A percentile compares a stretch with the other conserved stretches of the same genome.
phyloP scores from a whole-genome alignment of 2,888 invertebrate genomes.

The Aleiodes testaceus region DNA sequence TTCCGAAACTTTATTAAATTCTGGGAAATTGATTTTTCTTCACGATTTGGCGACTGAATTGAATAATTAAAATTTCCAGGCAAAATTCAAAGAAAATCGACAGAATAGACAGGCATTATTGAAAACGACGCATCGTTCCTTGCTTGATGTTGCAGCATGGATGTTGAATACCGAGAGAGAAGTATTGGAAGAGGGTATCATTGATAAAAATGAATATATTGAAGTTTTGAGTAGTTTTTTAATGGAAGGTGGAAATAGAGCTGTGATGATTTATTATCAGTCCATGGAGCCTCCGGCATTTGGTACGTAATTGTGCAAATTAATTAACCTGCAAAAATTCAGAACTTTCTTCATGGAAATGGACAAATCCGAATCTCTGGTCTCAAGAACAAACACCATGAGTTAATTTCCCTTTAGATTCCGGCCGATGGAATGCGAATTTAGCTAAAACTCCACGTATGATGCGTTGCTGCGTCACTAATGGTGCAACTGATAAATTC shows the following conservation, averaged over 20 bases:
- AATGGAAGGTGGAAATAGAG: slow-evolving; percentile 77
- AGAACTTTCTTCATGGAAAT: no score
- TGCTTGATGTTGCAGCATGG: slow-evolving; percentile 80
- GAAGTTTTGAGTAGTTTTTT: slow-evolving; percentile 79
- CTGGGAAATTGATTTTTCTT: no score
- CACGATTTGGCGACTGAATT: neutral
- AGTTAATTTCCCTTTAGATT: slow-evolving; percentile 73
- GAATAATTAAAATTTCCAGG: slow-evolving; percentile 70
- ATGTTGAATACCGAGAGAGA: slow-evolving; percentile 75
- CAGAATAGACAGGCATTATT: slow-evolving; percentile 72
- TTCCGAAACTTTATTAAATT: no score
- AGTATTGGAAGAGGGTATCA: slow-evolving; percentile 80
- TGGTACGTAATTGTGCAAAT: slow-evolving; percentile 73
- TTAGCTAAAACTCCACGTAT: slow-evolving; percentile 54
- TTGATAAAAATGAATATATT: slow-evolving; percentile 80
- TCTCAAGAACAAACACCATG: neutral
- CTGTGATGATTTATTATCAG: slow-evolving; percentile 81
- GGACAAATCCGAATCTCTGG: no score
- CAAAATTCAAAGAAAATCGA: slow-evolving; percentile 78
- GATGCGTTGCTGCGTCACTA: slow-evolving; percentile 78
- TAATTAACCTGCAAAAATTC: no score
- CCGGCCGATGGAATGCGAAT: slow-evolving; percentile 76
- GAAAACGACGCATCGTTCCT: slow-evolving; percentile 77
- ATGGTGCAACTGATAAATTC: slow-evolving; percentile 76
- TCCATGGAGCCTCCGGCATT: slow-evolving; percentile 78